Base-by-base conservation (phyloP, 2,113 vertebrate genomes). In the Nansenia antarctica region DNA sequence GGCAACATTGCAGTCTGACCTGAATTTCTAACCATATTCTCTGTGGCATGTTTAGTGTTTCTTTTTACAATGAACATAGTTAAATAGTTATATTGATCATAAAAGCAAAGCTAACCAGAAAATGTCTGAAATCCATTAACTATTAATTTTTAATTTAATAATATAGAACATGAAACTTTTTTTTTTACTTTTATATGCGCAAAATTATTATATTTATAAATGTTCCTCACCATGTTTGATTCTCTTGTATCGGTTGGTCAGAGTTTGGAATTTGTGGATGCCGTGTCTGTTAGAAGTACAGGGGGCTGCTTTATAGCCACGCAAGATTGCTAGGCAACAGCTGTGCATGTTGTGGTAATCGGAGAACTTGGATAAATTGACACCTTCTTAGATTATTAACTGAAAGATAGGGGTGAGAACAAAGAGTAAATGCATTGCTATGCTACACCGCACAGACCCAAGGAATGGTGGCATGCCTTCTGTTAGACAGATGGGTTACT, bases 311-410 rank as follows among this genome's bases (percentile, higher is more conserved):
- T 85, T 84, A 84, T 85, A 81, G 18, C n/a, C 5, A 14, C 0
- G 0, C 37, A 8, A 37, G 39, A 65, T 81, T 65, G 3, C 85
- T 12, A 73, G 66, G 85, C 85, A 87, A 85, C 85, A 32, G 60
- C 14, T 1, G 11, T 70, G 64, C 58, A 37, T 85, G 85, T 85
- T 87, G 81, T 85, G 80, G 83, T 79, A 87, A 85, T 83, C 29
- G 70, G 53, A 34, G 76, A 72, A 22, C 24, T 35, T 32, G 31
- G 58, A 35, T 60, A 35, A 76, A 81, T 62, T 74, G 80, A 83
- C 77, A 76, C 26, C 54, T 64, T 20, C 55, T 73, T 35, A 8
- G 32, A 29, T 35, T 58, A 60, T 68, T 39, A 29, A 24, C 60
- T 63, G 74, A 81, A 72, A 82, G 45, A 69, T 45, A 65, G 39